Conservation (phyloP, 92 coral and sea anemone species). For the Nematostella vectensis region DNA sequence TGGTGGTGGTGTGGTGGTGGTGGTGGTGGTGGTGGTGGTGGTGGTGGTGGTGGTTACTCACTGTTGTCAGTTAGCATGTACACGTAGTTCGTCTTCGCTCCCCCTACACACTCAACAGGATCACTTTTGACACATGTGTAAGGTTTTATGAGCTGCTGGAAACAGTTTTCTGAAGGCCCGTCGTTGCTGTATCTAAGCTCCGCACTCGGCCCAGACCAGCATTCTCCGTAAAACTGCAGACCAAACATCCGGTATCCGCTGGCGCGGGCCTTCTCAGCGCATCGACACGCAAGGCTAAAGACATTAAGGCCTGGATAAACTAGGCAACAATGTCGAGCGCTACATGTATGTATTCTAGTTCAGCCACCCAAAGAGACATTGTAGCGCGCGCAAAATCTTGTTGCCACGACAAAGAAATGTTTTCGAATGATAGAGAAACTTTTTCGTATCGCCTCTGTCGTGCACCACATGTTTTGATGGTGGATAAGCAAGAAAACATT, state of each 20-base stretch:
- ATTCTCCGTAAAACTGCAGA: slow-evolving; percentile 50
- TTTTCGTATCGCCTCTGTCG: too few relatives aligned
- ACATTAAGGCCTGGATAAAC: too few relatives aligned
- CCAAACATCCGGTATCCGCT: slow-evolving; percentile 51
- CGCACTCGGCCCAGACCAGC: slow-evolving; percentile 49
- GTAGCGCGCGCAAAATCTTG: too few relatives aligned
- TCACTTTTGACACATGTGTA: slow-evolving; percentile 19
- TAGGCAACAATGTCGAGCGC: too few relatives aligned
- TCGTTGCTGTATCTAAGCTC: slow-evolving; percentile 35
- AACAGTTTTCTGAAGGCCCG: slow-evolving; percentile 29
- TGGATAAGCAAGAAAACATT: too few relatives aligned
- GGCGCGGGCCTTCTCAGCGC: slow-evolving; percentile 33
- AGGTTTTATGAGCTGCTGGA: slow-evolving; percentile 34
- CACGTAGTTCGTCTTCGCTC: slow-evolving; percentile 29
- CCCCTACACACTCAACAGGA: slow-evolving; percentile 46
- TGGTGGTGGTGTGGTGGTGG: too few relatives aligned
- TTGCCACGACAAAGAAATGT: too few relatives aligned
- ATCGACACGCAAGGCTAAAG: slow-evolving; percentile 50
- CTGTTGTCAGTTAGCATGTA: slow-evolving; percentile 24
- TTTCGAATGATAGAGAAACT: too few relatives aligned
- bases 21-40: too few relatives aligned
- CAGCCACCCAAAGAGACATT: too few relatives aligned
- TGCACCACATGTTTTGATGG: too few relatives aligned
- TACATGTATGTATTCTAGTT: too few relatives aligned
- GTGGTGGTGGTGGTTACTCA: slow-evolving; percentile 13